These are phyloP conservation scores for Julus scandinavius DNA, from an alignment of 2,888 invertebrate species.

Conservation along the genomic window DNA sequence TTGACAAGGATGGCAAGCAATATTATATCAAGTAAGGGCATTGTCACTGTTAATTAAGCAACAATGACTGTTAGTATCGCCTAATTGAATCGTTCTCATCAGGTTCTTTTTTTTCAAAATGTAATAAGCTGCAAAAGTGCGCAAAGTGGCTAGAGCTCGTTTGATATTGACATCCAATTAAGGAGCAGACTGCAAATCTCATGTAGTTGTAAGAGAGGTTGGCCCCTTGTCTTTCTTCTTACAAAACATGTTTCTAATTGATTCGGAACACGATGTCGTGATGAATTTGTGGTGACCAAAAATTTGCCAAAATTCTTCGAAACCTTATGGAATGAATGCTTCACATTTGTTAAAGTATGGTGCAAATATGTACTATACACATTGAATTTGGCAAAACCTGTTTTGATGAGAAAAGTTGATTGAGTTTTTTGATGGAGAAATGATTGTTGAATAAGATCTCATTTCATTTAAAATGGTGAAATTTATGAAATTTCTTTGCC, in stretches of 20 bases:
- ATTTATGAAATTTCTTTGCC: no score
- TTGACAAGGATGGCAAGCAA: constrained; percentile 80
- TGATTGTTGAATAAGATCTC: no score
- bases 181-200: background rate
- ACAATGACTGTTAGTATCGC: background rate
- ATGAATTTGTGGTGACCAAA: background rate
- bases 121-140: background rate
- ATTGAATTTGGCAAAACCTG: no score
- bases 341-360: background rate
- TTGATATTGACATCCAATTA: constrained; percentile 11
- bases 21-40: constrained; percentile 70
- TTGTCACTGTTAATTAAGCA: constrained; percentile 3
- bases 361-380: no score
- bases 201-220: constrained; percentile 8
- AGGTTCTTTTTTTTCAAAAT: background rate
- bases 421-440: no score
- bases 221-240: background rate
- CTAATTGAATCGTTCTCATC: background rate
- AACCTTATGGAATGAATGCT: background rate
- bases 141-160: background rate
- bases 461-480: no score
- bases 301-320: background rate
- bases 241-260: background rate
- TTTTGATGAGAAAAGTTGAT: no score
- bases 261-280: background rate